These are phyloP conservation scores for Pithys albifrons DNA, from an alignment of 2,113 vertebrate species.

Conservation along the genomic window DNA sequence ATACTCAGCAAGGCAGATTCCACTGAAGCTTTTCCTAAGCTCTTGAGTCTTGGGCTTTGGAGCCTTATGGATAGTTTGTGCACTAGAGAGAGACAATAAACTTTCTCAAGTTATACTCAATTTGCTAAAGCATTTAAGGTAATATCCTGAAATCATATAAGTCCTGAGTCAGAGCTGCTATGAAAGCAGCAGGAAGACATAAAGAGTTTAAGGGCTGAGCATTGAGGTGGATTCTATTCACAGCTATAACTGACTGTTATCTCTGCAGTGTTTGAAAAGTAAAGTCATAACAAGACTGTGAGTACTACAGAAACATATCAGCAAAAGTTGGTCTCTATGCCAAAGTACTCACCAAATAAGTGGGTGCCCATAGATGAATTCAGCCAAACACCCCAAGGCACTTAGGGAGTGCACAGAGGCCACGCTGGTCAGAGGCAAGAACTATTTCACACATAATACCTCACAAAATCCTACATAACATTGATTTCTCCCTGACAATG, in stretches of 20 bases:
- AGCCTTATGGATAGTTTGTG: neutral
- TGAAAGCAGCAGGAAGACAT: neutral
- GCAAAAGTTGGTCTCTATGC: neutral
- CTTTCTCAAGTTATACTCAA: rapidly evolving
- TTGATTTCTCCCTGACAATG: neutral
- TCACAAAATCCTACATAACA: neutral
- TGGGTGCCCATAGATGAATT: neutral
- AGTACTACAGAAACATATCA: neutral
- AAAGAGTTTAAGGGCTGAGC: neutral
- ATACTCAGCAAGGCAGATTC: neutral
- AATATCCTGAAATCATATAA: neutral
- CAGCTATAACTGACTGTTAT: neutral
- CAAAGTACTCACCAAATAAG: neutral
- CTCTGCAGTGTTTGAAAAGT: neutral
- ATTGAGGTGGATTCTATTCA: neutral
- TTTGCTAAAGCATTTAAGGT: neutral
- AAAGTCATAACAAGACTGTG: neutral
- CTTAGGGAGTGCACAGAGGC: neutral
- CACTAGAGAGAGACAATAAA: neutral
- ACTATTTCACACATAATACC: neutral
- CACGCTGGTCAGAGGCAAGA: neutral
- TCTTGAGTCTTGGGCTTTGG: neutral
- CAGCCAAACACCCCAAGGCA: neutral
- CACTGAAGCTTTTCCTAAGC: neutral
- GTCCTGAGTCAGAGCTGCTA: neutral